Percentiles rank a stretch among this genome's conserved stretches.
phyloP scores from a whole-genome alignment of 2,888 invertebrate species.

The Phalangium opilio region DNA sequence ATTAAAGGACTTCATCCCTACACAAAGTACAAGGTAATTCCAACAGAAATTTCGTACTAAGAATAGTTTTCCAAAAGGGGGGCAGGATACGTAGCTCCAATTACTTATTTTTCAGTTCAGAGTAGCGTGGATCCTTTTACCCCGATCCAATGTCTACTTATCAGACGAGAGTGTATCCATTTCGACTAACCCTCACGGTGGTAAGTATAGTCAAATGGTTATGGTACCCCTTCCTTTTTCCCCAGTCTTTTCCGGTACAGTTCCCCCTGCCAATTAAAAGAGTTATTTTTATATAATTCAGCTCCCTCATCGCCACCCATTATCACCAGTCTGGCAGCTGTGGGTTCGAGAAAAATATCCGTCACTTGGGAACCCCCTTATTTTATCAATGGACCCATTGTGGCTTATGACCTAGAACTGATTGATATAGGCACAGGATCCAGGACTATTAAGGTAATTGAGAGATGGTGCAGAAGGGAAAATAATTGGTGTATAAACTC shows the following conservation, averaged over 20 bases:
- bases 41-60: too few relatives aligned
- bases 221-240: background rate
- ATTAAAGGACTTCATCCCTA: constrained; percentile 69
- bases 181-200: constrained; percentile 30
- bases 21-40: constrained; percentile 65
- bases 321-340: constrained; percentile 44
- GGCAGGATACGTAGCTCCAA: too few relatives aligned
- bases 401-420: constrained; percentile 65
- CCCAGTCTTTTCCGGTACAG: background rate
- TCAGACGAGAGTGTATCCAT: constrained; percentile 28
- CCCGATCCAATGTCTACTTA: constrained; percentile 25
- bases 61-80: too few relatives aligned
- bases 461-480: too few relatives aligned
- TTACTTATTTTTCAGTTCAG: constrained; percentile 61
- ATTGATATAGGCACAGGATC: constrained; percentile 42
- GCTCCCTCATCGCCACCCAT: constrained; percentile 59
- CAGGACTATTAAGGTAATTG: constrained; percentile 49
- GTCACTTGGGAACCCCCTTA: constrained; percentile 76
- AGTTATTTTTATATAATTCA: constrained; percentile 33
- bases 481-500: too few relatives aligned
- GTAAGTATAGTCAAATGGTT: constrained; percentile 22
- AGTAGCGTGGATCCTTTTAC: constrained; percentile 58
- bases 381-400: constrained; percentile 71
- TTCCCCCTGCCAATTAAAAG: background rate
- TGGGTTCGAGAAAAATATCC: constrained; percentile 66